A percentile compares a stretch with the other conserved stretches of the same genome.
These are phyloP conservation scores for Percopsis transmontana DNA, from an alignment of 2,113 vertebrate species.

Conservation along the genomic window DNA sequence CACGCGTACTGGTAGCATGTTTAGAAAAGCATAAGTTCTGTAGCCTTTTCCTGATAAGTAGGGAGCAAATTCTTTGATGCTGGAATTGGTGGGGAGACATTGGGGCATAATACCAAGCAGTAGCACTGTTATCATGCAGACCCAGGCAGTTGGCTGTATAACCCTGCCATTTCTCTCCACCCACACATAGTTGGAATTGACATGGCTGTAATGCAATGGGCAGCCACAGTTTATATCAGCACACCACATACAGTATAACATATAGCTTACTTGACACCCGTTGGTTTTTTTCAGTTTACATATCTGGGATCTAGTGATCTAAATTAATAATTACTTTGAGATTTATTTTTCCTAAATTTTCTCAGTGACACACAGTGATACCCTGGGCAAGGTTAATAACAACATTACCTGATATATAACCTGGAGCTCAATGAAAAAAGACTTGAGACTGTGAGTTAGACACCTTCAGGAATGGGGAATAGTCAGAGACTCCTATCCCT, in stretches of 20 bases:
- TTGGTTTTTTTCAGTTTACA: too few relatives aligned
- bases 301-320: constrained; percentile 2
- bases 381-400: background rate
- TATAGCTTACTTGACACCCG: too few relatives aligned
- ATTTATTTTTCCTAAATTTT: background rate
- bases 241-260: background rate
- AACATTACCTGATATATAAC: constrained; percentile 21
- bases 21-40: constrained; percentile 17
- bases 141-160: background rate
- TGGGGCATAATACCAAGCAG: background rate
- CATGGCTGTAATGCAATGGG: constrained; percentile 2
- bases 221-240: background rate
- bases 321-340: constrained; percentile 7
- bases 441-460: background rate
- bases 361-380: too few relatives aligned
- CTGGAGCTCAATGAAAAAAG: background rate
- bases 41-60: constrained; percentile 10
- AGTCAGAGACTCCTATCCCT: constrained; percentile 1
- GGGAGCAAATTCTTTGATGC: constrained; percentile 1
- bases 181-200: background rate
- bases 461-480: constrained; percentile 14
- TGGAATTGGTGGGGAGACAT: constrained; percentile 9
- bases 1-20: constrained; percentile 2
- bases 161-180: background rate
- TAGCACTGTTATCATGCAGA: constrained; percentile 5